A percentile compares a stretch with the other conserved stretches of the same genome.
These are phyloP conservation scores for Elaphurus davidianus DNA, from an alignment of 2,113 vertebrate species.

Conservation along the genomic window DNA sequence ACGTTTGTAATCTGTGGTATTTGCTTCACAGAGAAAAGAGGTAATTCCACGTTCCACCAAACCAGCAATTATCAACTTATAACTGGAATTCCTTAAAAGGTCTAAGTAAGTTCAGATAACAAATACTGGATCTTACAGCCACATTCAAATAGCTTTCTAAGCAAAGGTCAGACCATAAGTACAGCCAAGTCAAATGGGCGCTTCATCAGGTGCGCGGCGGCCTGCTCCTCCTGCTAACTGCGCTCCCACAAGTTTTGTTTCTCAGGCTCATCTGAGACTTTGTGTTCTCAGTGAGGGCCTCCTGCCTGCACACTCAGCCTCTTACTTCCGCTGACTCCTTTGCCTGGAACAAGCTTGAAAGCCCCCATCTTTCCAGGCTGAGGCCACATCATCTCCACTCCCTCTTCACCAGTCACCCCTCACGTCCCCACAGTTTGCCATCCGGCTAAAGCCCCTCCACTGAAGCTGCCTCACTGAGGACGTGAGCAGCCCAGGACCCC, in stretches of 20 bases:
- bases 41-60: not conserved
- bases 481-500: not conserved
- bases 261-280: not conserved
- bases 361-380: not conserved
- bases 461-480: not conserved
- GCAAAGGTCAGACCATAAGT: not conserved
- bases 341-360: not conserved
- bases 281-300: fast-evolving
- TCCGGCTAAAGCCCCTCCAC: not conserved
- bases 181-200: not conserved
- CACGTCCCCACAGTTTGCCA: not conserved
- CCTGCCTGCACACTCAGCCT: not conserved
- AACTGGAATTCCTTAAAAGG: not conserved
- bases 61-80: not conserved
- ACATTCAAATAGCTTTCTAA: not conserved
- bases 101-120: not conserved
- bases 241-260: not conserved
- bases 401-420: not conserved
- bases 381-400: not conserved
- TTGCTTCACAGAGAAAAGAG: not conserved
- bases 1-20: not conserved
- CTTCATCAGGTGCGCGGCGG: not conserved
- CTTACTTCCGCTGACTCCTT: not conserved
- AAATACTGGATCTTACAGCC: not conserved
- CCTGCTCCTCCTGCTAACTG: not conserved